Conservation (phyloP, 2,888 invertebrate genomes). For the Acronicta aceris region DNA sequence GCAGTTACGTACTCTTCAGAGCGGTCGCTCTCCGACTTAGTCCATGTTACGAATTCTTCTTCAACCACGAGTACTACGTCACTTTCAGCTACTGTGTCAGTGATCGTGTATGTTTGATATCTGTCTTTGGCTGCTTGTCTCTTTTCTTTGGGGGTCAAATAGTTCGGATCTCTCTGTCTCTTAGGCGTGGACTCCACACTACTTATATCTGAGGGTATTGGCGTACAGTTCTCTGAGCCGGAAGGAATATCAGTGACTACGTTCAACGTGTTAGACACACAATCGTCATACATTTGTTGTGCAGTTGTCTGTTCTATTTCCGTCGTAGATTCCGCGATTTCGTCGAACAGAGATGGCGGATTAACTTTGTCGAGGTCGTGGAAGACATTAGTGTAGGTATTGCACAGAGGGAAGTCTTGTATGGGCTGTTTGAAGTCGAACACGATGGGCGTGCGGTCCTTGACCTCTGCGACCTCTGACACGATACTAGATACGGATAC, state of each 20-base stretch:
- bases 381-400: constrained; percentile 79
- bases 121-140: constrained; percentile 93
- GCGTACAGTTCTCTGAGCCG: constrained; percentile 89
- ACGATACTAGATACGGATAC: constrained; percentile 95
- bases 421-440: constrained; percentile 90
- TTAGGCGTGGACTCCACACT: constrained; percentile 94
- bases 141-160: constrained; percentile 93
- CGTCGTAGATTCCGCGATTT: constrained; percentile 90
- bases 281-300: constrained; percentile 90
- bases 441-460: constrained; percentile 81
- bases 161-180: constrained; percentile 84
- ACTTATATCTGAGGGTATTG: constrained; percentile 92
- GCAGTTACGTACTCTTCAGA: constrained; percentile 80
- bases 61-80: constrained; percentile 73
- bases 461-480: constrained; percentile 92
- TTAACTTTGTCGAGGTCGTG: constrained; percentile 92
- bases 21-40: constrained; percentile 81
- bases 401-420: constrained; percentile 83
- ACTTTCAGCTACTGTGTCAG: constrained; percentile 81
- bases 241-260: constrained; percentile 88
- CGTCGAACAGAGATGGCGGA: constrained; percentile 92
- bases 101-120: constrained; percentile 95
- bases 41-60: constrained; percentile 83
- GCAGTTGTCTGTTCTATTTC: constrained; percentile 85
- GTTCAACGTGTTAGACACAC: constrained; percentile 88